These are phyloP conservation scores for Otolemur crassicaudatus DNA, from an alignment of 2,797 vertebrate genomes.

Conservation along the genomic window DNA sequence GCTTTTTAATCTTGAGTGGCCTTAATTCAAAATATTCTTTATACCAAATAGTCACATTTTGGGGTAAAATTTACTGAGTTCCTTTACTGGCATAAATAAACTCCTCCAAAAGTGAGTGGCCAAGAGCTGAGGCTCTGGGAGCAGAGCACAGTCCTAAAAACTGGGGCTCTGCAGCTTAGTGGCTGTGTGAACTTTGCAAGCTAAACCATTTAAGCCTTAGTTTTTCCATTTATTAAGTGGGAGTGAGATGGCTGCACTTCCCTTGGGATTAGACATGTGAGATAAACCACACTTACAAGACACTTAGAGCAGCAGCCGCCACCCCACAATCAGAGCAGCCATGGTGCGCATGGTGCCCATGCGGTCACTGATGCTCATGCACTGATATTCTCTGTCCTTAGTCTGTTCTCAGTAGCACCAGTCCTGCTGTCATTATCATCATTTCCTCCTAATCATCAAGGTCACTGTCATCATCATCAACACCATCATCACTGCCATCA, in stretches of 20 bases:
- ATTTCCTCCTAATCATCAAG: neutral
- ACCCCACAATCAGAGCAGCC: neutral
- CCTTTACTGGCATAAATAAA: neutral
- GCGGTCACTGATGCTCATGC: too few relatives aligned
- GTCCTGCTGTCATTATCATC: neutral
- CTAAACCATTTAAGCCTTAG: neutral
- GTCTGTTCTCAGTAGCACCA: neutral
- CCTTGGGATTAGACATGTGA: neutral
- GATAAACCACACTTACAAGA: neutral
- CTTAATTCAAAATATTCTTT: neutral
- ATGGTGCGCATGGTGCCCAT: rapidly evolving
- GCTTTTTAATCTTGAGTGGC: neutral
- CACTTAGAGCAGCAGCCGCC: neutral
- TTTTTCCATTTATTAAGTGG: neutral
- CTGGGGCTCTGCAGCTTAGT: too few relatives aligned
- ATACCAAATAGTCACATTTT: neutral
- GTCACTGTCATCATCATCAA: rapidly evolving
- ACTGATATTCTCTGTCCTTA: too few relatives aligned
- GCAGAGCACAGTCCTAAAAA: neutral
- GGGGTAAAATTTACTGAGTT: neutral
- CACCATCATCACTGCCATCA: rapidly evolving
- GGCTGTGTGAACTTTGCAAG: neutral
- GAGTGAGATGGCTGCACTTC: neutral
- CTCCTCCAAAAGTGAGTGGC: neutral
- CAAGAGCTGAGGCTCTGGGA: neutral